Evolutionary conservation across 2,113 vertebrate species (phyloP).

Genomic region (Catagonus wagneri): DNA sequence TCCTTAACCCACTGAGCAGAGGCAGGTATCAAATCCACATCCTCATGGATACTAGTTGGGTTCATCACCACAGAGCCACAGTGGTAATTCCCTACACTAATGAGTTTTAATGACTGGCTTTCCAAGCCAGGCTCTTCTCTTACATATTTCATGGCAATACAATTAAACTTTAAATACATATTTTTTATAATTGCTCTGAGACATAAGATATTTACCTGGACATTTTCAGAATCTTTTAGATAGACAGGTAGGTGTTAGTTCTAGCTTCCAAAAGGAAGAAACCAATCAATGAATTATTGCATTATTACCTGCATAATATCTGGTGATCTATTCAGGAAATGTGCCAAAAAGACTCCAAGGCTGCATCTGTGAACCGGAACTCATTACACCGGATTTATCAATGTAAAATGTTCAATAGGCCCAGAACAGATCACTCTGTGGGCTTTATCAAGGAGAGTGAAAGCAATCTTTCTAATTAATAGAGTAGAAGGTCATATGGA

Average conservation of each 20-base stretch:
- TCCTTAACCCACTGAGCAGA: too few relatives aligned
- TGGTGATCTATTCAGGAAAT: neutral
- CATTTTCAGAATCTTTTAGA: neutral
- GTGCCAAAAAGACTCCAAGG: neutral
- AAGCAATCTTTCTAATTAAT: neutral
- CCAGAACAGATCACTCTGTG: neutral
- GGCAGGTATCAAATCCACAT: too few relatives aligned
- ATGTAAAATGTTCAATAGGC: neutral
- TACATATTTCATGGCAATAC: neutral
- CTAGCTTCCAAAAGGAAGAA: neutral
- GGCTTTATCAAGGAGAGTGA: constrained; percentile 17
- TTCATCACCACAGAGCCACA: too few relatives aligned
- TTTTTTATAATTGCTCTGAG: neutral
- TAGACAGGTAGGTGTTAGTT: neutral
- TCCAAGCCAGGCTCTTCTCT: neutral
- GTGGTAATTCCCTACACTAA: neutral
- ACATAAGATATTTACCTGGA: neutral
- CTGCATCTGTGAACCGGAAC: neutral
- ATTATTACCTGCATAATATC: neutral
- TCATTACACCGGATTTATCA: neutral
- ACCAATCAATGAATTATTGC: neutral
- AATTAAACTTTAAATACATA: neutral
- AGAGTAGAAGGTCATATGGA: neutral
- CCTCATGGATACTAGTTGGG: too few relatives aligned
- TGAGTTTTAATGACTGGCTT: neutral